Base-by-base conservation (phyloP, 2,113 vertebrate genomes). In the Lanius collurio region DNA sequence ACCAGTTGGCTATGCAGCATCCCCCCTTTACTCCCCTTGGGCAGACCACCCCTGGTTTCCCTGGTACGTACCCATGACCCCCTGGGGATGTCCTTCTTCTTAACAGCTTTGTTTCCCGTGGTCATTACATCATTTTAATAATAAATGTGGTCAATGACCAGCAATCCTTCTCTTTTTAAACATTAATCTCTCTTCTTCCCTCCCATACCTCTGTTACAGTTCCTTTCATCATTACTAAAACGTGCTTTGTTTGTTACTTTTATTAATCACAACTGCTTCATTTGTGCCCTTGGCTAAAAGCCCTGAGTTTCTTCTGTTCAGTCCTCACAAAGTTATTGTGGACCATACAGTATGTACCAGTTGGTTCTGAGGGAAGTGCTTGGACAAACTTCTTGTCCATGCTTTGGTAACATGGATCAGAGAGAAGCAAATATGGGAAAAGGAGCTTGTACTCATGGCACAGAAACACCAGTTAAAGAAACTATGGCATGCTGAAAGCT, bases 1-100 rank as follows among this genome's bases (percentile, higher is more conserved):
- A 99, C 98, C 99, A 99, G 99, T 99, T 99, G 99, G 99, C 99
- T 99, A 99, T 99, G 99, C 99, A 99, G 99, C 99, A 99, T 99
- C 98, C 99, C 98, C 99, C 99, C 98, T 98, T 99, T 99, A 99
- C 99, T 98, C 98, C 99, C 99, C 98, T 99, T 99, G 99, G 99
- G 99, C 99, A 99, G 98, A 99, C 98, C 98, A 99, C 99, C 98
- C 99, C 98, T 98, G 99, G 99, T 98, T 99, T 99, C 98, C 99
- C 99, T 99, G 99, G 99, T 99, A 99, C 98, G 99, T 99, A 99
- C 98, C 99, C 98, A 98, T 97, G 97, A 98, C 97, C 98, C 98
- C 98, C 98, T 97, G 98, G 98, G 98, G 98, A 99, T 98, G 98
- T 98, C 98, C 98, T 98, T 98, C 97, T 98, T 98, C 96, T 97